Evolutionary conservation across 2,797 vertebrate species (phyloP).

Genomic region (Myotis findleyi): DNA sequence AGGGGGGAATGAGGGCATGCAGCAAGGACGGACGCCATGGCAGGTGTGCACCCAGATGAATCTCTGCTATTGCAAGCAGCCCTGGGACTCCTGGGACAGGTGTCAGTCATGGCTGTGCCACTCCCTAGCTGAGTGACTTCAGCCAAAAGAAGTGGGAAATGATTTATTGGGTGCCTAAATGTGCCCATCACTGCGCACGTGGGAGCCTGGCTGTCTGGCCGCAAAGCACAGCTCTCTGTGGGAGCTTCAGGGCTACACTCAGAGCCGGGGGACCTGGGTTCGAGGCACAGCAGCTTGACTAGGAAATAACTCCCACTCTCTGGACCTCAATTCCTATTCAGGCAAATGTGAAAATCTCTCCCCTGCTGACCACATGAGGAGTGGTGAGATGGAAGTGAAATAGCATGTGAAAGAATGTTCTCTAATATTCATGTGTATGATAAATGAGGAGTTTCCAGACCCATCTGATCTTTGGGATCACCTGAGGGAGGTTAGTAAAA

Average conservation of each 20-base stretch:
- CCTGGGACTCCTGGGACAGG: background rate
- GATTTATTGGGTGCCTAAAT: background rate
- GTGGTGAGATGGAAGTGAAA: background rate
- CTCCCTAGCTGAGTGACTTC: background rate
- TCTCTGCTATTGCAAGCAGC: background rate
- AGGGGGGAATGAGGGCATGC: background rate
- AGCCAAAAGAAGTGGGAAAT: conserved; percentile 24
- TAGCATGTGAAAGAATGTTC: background rate
- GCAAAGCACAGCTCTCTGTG: background rate
- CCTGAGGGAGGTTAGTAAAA: background rate
- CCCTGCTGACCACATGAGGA: background rate
- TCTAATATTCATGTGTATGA: background rate
- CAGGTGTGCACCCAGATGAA: background rate
- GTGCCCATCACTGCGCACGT: background rate
- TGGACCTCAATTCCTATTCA: background rate
- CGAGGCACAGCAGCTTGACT: background rate
- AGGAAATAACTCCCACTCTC: background rate
- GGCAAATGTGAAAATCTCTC: background rate
- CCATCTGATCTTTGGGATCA: background rate
- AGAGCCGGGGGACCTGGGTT: background rate
- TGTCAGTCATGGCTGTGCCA: background rate
- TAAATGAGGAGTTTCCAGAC: background rate
- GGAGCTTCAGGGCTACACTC: rapidly evolving
- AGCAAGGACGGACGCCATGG: background rate
- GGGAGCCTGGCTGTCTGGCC: background rate